Base-by-base conservation (phyloP, 2,888 invertebrate species). In the Monoplex corrugatus region DNA sequence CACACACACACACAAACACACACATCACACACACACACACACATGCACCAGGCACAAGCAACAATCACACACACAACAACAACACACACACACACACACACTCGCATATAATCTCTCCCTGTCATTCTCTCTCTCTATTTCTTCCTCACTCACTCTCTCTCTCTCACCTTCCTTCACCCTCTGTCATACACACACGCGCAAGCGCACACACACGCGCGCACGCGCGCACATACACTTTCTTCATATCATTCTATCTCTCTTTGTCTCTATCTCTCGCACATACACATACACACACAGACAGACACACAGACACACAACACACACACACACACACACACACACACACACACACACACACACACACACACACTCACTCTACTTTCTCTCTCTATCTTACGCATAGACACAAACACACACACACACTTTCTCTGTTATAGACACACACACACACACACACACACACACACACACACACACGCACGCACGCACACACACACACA, bases 401-500 rank as follows among this genome's bases (percentile, higher is more conserved):
- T n/a, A 68, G 28, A 68, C 63, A 2, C 63, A 68, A 23, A 68
- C 63, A 13, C 63, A 68, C 63, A 68, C 63, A 68, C 63, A 50
- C 50, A 50, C 50, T 13, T 16, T 13, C 50, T 13, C 50, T 6
- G 28, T 28, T n/a, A 68, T n/a, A 68, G 28, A 6, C n/a, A 68
- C 63, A 68, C 63, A 68, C 63, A 63, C 28, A 63, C 63, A 63
- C 63, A 23, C 63, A 23, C 63, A 23, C 63, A 23, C 63, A 23
- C 63, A 23, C 63, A 23, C 63, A 63, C n/a, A n/a, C n/a, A 28
- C 63, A 28, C 63, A 63, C 63, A 68, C 63, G n/a, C 63, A 68
- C 63, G n/a, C 63, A 68, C 63, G n/a, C 63, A 68, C 63, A 68
- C 63, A 68, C 63, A 68, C 63, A 68, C 63, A 68, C 63, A 68